These are phyloP conservation scores for Axis porcinus DNA, from an alignment of 2,113 vertebrate genomes.

Conservation along the genomic window DNA sequence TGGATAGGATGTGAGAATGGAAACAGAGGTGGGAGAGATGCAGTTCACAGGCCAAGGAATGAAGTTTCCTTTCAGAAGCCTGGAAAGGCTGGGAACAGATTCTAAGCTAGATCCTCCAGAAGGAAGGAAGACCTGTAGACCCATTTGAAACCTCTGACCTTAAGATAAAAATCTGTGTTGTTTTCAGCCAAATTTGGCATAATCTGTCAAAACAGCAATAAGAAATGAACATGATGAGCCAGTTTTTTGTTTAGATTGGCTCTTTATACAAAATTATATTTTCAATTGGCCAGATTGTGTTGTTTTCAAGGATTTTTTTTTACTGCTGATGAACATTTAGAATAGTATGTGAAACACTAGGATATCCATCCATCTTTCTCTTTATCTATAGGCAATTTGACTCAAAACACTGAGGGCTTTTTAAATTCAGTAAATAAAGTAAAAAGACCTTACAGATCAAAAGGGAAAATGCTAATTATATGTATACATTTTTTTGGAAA, in stretches of 20 bases:
- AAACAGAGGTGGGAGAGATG: background rate
- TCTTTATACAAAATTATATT: background rate
- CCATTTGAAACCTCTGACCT: background rate
- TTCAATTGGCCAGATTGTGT: background rate
- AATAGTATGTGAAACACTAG: background rate
- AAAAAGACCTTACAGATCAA: background rate
- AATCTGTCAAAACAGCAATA: background rate
- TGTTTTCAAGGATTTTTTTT: background rate
- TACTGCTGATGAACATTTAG: background rate
- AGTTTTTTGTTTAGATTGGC: background rate
- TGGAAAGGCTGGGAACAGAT: background rate
- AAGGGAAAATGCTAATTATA: background rate
- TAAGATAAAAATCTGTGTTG: background rate
- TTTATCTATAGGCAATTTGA: background rate
- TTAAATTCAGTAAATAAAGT: background rate
- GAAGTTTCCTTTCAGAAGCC: background rate
- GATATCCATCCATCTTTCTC: background rate
- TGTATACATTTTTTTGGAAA: background rate
- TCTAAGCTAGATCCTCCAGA: background rate
- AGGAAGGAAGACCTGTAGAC: background rate
- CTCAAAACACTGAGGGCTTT: background rate
- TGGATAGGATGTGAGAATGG: background rate
- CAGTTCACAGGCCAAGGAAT: background rate
- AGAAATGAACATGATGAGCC: background rate
- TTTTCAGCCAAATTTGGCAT: background rate